phyloP scores from a whole-genome alignment of 2,888 invertebrate genomes.

The Matsumyia berberina region DNA sequence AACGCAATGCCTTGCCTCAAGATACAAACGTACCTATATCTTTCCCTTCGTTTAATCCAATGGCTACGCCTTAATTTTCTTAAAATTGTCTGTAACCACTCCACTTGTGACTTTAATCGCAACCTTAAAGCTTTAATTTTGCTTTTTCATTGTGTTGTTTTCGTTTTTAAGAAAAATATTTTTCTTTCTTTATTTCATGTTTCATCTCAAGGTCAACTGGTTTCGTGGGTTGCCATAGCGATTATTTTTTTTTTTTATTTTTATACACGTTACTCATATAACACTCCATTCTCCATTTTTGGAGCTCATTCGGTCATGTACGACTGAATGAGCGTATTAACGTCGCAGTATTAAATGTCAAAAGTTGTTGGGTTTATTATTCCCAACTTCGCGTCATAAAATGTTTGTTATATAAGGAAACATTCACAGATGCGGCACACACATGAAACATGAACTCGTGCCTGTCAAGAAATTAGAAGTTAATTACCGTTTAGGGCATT shows the following conservation, averaged over 20 bases:
- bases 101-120: slow-evolving; percentile 9
- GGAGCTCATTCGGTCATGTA: slow-evolving; percentile 60
- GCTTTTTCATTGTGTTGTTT: background rate
- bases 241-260: background rate
- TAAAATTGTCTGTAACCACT: background rate
- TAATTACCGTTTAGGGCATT: slow-evolving; percentile 9
- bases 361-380: slow-evolving; percentile 52
- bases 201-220: slow-evolving; percentile 62
- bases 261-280: slow-evolving; percentile 34
- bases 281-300: slow-evolving; percentile 57
- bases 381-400: slow-evolving; percentile 5
- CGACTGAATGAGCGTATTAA: slow-evolving; percentile 40
- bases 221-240: slow-evolving; percentile 30
- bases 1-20: too few relatives aligned
- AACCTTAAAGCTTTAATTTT: slow-evolving; percentile 5
- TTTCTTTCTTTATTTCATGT: slow-evolving; percentile 5
- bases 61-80: too few relatives aligned
- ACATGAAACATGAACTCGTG: background rate
- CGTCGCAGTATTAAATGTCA: slow-evolving; percentile 60
- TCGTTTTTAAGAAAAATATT: slow-evolving; percentile 12
- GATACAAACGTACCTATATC: too few relatives aligned
- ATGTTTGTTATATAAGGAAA: slow-evolving; percentile 4
- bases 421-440: slow-evolving; percentile 15
- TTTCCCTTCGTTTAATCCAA: too few relatives aligned
- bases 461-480: slow-evolving; percentile 2